Evolutionary conservation across 2,797 vertebrate species (phyloP), one percentile per base, ranked within the genome.

Genomic region (Crocidura indochinensis): DNA sequence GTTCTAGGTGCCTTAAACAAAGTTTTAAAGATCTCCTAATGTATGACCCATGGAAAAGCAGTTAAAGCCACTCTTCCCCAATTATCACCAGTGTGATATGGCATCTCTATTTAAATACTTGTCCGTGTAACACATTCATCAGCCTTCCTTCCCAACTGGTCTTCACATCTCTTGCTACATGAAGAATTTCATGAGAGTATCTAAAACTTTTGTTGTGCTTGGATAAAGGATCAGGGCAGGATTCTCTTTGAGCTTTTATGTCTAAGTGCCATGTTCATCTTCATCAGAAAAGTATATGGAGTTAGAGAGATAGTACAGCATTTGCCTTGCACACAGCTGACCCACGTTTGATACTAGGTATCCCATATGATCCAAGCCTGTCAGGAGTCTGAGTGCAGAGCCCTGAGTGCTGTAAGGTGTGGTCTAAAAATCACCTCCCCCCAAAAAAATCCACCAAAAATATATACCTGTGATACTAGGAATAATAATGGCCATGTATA

Each of bases 41-140:
- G 47, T 53, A 26, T 62, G 10, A 46, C 77, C 46, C 29, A 56
- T 68, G 62, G 24, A 24, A 86, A 80, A 81, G 56, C 44, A 75
- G 75, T 93, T 93, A 31, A 69, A 72, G 53, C 64, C 60, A 94
- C 87, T 19, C 24, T 49, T 68, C 62, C 65, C 67, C 67, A 87
- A 84, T 20, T 20, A 67, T 93, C 67, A 76, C 22, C 10, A 67
- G 15, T 81, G n/a, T 9, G 26, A 0, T 20, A 22, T 46, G 17
- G 44, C 84, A 88, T 91, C 89, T 75, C 27, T 49, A 6, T 60
- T 82, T 87, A 64, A 49, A 73, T 76, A 38, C n/a, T 76, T 91
- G 67, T 44, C 84, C 49, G 87, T 44, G 27, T 78, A 62, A 92
- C 87, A 77, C 84, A 79, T 79, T 76, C 51, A 68, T 53, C 62